Conservation (phyloP, 2,113 vertebrate species). For the Gambusia holbrooki region DNA sequence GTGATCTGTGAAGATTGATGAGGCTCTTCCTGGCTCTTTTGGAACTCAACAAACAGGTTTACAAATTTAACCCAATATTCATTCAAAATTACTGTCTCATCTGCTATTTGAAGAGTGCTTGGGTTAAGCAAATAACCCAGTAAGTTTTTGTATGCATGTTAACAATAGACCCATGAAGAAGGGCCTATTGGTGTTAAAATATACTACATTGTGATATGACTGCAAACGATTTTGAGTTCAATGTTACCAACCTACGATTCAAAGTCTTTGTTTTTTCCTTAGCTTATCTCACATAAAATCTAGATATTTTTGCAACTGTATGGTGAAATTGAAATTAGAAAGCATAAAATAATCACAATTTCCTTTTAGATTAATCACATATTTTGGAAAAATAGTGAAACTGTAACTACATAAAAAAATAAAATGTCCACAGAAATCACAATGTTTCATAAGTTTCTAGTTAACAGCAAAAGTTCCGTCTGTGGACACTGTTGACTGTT, state of each 20-base stretch:
- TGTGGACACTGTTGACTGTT: slow-evolving; percentile 81
- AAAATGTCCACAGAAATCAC: slow-evolving; percentile 40
- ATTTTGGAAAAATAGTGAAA: background rate
- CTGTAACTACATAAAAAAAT: background rate
- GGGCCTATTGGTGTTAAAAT: too few relatives aligned
- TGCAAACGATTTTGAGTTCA: too few relatives aligned
- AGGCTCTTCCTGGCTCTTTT: too few relatives aligned
- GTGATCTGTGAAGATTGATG: too few relatives aligned
- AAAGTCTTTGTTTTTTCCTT: background rate
- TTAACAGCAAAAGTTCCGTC: slow-evolving; percentile 53
- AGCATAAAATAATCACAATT: background rate
- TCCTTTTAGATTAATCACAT: background rate
- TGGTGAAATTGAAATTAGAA: slow-evolving; percentile 6
- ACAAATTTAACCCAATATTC: too few relatives aligned
- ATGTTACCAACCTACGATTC: background rate
- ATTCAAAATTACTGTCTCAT: too few relatives aligned
- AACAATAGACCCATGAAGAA: too few relatives aligned
- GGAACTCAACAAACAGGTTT: too few relatives aligned
- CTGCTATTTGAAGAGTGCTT: too few relatives aligned
- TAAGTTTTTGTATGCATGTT: too few relatives aligned
- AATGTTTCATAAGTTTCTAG: slow-evolving; percentile 51
- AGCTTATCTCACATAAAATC: background rate
- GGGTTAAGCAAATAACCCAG: too few relatives aligned
- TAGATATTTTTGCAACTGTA: background rate
- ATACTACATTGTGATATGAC: too few relatives aligned